Evolutionary conservation across 2,888 invertebrate genomes (phyloP).

Genomic region (Brachylomia viminalis): DNA sequence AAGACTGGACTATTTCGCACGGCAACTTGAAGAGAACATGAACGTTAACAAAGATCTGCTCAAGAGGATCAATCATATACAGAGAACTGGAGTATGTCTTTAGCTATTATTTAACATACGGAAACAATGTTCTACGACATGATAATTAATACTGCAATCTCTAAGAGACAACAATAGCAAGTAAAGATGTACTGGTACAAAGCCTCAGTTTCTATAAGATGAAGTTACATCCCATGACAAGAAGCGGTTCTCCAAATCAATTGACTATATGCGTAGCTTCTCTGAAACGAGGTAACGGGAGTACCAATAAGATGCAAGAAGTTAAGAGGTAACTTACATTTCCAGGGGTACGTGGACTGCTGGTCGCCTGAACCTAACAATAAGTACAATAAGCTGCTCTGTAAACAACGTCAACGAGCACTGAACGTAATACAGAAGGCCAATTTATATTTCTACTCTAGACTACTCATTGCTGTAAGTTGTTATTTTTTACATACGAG

Average conservation of each 20-base stretch:
- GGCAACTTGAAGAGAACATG: slow-evolving; percentile 85
- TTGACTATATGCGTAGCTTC: background rate
- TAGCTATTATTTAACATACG: background rate
- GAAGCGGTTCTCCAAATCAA: background rate
- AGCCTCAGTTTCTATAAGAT: background rate
- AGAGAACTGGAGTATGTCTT: slow-evolving; percentile 89
- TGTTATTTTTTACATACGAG: slow-evolving; percentile 38
- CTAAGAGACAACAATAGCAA: background rate
- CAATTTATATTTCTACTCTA: slow-evolving; percentile 82
- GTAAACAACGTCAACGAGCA: slow-evolving; percentile 80
- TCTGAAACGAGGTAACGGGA: too few species aligned
- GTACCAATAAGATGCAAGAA: background rate
- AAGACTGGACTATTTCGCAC: slow-evolving; percentile 87
- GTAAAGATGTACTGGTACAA: background rate
- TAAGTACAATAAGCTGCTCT: slow-evolving; percentile 80
- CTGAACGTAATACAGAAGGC: slow-evolving; percentile 76
- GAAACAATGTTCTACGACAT: background rate
- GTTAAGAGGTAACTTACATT: background rate
- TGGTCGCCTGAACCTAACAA: slow-evolving; percentile 79
- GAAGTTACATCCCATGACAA: background rate
- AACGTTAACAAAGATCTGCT: slow-evolving; percentile 90
- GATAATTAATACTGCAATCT: background rate
- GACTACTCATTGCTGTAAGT: slow-evolving; percentile 83
- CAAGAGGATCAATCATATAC: slow-evolving; percentile 90
- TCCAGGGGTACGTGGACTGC: slow-evolving; percentile 86